phyloP scores from a whole-genome alignment of 2,113 vertebrate genomes.

The Pleuronectes platessa region DNA sequence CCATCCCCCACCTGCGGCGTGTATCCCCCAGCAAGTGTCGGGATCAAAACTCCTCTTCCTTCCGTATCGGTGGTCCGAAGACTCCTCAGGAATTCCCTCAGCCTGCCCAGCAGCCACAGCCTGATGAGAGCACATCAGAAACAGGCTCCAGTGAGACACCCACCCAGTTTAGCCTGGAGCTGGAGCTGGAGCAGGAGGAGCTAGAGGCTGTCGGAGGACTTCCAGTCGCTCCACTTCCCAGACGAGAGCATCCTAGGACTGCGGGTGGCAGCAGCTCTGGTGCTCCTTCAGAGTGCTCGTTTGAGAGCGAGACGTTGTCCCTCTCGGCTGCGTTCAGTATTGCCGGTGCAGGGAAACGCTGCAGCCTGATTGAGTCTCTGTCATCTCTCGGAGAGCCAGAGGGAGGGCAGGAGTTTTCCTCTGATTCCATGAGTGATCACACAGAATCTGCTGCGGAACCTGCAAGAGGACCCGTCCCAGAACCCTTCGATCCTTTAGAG shows the following conservation, averaged over 20 bases:
- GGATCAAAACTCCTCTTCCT: constrained; percentile 90
- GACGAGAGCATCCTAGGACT: constrained; percentile 26
- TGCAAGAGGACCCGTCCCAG: background rate
- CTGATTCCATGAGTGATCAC: constrained; percentile 88
- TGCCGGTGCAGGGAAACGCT: constrained; percentile 30
- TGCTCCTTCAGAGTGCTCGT: constrained; percentile 82
- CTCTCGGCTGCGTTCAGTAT: constrained; percentile 60
- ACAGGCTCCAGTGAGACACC: constrained; percentile 80
- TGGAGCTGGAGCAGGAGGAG: constrained; percentile 80
- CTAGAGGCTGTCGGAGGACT: constrained; percentile 34
- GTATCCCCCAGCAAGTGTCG: constrained; percentile 92
- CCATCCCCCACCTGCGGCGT: constrained; percentile 88
- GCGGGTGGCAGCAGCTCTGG: constrained; percentile 76
- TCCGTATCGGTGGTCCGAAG: constrained; percentile 82
- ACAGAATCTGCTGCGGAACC: constrained; percentile 67
- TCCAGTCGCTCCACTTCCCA: constrained; percentile 16
- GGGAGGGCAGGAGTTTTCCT: constrained; percentile 74
- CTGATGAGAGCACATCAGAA: constrained; percentile 74
- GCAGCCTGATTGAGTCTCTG: constrained; percentile 80
- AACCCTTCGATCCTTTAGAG: constrained; percentile 28
- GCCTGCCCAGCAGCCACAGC: constrained; percentile 24
- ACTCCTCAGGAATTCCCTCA: constrained; percentile 68
- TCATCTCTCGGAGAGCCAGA: constrained; percentile 74
- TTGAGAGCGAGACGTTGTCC: constrained; percentile 79
- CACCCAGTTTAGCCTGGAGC: constrained; percentile 81